Evolutionary conservation across 1,140 invertebrate species (phyloP).

Genomic region (Stegodyphus dumicola): DNA sequence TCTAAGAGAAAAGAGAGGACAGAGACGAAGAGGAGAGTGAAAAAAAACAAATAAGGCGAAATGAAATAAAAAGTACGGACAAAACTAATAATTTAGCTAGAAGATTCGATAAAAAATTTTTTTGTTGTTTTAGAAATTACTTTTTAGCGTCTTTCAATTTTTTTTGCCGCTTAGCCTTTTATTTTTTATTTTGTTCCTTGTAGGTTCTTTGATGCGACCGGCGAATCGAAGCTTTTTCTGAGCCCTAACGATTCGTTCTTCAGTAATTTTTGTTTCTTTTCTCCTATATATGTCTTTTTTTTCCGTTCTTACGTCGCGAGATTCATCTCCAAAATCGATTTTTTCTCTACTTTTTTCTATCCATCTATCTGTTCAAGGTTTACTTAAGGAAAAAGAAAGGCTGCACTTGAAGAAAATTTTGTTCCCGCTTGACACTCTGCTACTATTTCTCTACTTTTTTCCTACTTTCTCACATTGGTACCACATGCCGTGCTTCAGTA

Average conservation of each 20-base stretch:
- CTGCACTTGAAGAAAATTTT: conserved; percentile 56
- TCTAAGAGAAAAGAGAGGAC: neutral
- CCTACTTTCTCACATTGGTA: neutral
- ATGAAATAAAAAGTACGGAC: conserved; percentile 52
- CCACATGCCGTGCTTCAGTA: neutral
- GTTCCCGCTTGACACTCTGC: conserved; percentile 25
- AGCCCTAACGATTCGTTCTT: conserved; percentile 56
- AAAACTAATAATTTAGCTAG: conserved; percentile 60
- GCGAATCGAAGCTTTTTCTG: conserved; percentile 51
- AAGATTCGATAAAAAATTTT: conserved; percentile 57
- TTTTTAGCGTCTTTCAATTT: conserved; percentile 60
- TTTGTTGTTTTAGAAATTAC: conserved; percentile 61
- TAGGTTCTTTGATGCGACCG: conserved; percentile 58
- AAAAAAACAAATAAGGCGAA: conserved; percentile 24
- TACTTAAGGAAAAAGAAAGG: conserved; percentile 53
- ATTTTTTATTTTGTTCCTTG: conserved; percentile 29
- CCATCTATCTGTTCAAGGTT: conserved; percentile 59
- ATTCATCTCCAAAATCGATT: conserved; percentile 56
- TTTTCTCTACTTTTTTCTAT: conserved; percentile 49
- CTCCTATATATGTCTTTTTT: conserved; percentile 31
- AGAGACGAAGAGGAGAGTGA: neutral
- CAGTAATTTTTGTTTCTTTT: conserved; percentile 40
- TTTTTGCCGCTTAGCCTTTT: conserved; percentile 51
- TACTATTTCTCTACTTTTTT: neutral
- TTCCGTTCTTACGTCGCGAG: conserved; percentile 48